Evolutionary conservation across 2,888 invertebrate species (phyloP).

Genomic region (Thumatha senex): DNA sequence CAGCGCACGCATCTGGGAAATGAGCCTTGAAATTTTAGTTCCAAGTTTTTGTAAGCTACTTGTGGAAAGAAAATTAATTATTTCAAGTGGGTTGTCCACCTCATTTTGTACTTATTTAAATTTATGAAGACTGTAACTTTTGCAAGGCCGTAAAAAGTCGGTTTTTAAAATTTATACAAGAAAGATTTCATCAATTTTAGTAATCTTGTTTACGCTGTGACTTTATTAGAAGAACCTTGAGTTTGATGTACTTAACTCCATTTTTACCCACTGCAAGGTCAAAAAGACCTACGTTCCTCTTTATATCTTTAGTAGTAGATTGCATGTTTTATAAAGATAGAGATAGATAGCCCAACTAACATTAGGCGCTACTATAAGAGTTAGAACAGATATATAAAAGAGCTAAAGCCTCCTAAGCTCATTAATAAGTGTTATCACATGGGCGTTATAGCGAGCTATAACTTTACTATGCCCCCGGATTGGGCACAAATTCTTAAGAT

Average conservation of each 20-base stretch:
- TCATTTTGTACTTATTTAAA: conserved; percentile 23
- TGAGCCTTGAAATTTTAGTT: conserved; percentile 60
- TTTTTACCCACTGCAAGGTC: not conserved
- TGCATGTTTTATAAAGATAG: no score
- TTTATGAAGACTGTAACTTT: conserved; percentile 24
- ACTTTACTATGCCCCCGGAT: no score
- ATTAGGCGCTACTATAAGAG: no score
- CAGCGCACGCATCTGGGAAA: conserved; percentile 58
- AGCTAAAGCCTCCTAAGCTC: no score
- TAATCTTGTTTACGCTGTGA: conserved; percentile 5
- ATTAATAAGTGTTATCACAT: no score
- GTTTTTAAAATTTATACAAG: conserved; percentile 1
- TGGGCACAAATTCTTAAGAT: no score
- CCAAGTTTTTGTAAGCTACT: conserved; percentile 39
- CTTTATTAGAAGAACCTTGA: not conserved
- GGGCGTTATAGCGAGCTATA: no score
- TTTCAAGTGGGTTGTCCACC: not conserved
- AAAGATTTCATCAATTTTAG: conserved; percentile 4
- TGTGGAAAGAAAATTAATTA: conserved; percentile 37
- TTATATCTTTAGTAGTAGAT: no score
- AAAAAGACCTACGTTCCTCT: no score
- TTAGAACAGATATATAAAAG: no score
- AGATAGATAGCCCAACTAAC: no score
- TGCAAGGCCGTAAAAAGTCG: conserved; percentile 17
- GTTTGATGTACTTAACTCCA: not conserved